Percentiles rank a stretch among this genome's conserved stretches.
phyloP scores from a whole-genome alignment of 2,888 invertebrate species.

The Yponomeuta evonymella region DNA sequence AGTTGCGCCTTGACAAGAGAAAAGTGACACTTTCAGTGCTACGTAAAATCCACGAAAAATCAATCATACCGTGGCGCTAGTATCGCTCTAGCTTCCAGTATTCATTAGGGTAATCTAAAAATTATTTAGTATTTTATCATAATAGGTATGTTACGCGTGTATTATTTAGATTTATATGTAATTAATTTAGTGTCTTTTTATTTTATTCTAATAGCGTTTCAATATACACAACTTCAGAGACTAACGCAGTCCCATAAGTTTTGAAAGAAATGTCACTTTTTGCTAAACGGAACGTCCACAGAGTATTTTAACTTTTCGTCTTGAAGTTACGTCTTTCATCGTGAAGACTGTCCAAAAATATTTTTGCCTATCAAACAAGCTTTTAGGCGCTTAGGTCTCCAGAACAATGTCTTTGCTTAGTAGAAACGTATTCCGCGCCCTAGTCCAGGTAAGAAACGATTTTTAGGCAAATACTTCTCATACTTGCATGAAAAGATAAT shows the following conservation, averaged over 20 bases:
- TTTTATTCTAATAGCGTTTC: not conserved
- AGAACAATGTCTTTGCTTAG: conserved; percentile 57
- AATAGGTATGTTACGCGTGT: too few species aligned
- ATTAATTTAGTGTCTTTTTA: too few species aligned
- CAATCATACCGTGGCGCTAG: conserved; percentile 35
- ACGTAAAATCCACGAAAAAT: conserved; percentile 36
- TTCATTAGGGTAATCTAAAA: not conserved
- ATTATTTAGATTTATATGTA: too few species aligned
- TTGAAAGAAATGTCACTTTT: conserved; percentile 28
- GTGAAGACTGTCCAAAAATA: conserved; percentile 51
- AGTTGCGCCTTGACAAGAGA: conserved; percentile 62
- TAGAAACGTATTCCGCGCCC: conserved; percentile 56
- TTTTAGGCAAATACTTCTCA: conserved; percentile 20
- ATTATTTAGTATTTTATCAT: not conserved
- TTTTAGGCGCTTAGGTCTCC: conserved; percentile 31
- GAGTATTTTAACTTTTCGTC: not conserved
- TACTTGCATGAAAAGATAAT: conserved; percentile 12
- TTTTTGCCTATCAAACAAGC: conserved; percentile 39
- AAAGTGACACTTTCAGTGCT: conserved; percentile 39
- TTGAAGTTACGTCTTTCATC: conserved; percentile 43
- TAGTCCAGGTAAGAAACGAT: conserved; percentile 50
- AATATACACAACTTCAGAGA: not conserved
- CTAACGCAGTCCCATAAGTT: not conserved
- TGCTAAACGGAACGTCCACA: conserved; percentile 29
- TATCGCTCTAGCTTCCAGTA: not conserved